Evolutionary conservation across 2,797 vertebrate species (phyloP), one percentile per base, ranked within the genome.

Genomic region (Notamacropus eugenii): DNA sequence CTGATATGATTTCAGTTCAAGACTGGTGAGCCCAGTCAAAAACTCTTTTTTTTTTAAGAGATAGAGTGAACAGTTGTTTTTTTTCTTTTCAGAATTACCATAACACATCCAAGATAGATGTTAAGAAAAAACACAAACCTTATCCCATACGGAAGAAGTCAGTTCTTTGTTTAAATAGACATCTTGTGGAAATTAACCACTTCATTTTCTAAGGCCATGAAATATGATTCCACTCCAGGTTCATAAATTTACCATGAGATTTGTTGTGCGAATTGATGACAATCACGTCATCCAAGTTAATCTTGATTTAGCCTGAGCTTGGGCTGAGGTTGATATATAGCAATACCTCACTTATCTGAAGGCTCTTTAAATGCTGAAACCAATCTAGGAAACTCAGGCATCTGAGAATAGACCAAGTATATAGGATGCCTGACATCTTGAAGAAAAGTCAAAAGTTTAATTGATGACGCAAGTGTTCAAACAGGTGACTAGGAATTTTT

Each of bases 61-160:
- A 95, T 62, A 95, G 95, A 96, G 55, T 14, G 93, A 96, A 95
- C 94, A 97, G 95, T 93, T 93, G 95, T 95, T 96, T 97, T 97
- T 97, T 97, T 96, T 90, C 67, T 57, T 82, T 95, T 97, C 96
- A 96, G 96, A 96, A 97, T 95, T 97, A 96, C 97, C 52, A 93
- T 91, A 74, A 95, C 96, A 95, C 59, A 96, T 93, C 96, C 24
- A 93, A 96, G 94, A 93, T 91, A 19, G 10, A 82, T 95, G 57
- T 94, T 91, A 95, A 91, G 52, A 96, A 96, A 95, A 96, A 10
- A 96, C 58, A 93, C 40, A 91, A 50, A 59, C 67, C 92, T 92
- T 92, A 93, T 62, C 55, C 55, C 82, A 94, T 90, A 93, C 92
- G 50, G 54, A 93, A 96, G 57, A 93, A 34, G 46, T 93, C 40